Percentiles rank a stretch among this genome's conserved stretches.
Conservation (phyloP, 2,888 invertebrate genomes). For the Monochamus alternatus region DNA sequence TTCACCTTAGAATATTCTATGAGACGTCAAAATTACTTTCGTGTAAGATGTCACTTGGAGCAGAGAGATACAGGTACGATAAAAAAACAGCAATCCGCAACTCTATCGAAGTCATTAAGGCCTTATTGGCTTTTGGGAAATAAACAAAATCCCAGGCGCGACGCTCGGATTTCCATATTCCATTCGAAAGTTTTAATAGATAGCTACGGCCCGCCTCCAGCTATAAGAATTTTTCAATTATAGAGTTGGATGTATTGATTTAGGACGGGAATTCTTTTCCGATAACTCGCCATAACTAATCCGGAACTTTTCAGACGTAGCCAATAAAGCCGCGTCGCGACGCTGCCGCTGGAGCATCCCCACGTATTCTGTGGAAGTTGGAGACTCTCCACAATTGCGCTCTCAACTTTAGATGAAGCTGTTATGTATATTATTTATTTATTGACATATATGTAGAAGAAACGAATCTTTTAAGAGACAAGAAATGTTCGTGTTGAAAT, state of each 20-base stretch:
- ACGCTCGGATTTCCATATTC: conserved; percentile 22
- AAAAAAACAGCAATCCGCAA: neutral
- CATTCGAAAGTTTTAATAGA: conserved; percentile 5
- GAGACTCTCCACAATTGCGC: too few relatives aligned
- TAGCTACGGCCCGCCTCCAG: conserved; percentile 13
- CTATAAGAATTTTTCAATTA: conserved; percentile 32
- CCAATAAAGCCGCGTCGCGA: conserved; percentile 18
- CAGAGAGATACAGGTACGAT: too few relatives aligned
- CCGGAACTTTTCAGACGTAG: conserved; percentile 28
- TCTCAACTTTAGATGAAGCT: too few relatives aligned
- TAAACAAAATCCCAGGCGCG: conserved; percentile 21
- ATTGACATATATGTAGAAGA: too few relatives aligned
- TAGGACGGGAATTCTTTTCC: conserved; percentile 19
- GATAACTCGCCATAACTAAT: conserved; percentile 30
- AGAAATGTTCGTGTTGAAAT: too few relatives aligned
- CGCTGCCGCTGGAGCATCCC: too few relatives aligned
- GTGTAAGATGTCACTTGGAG: too few relatives aligned
- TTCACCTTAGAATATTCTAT: too few relatives aligned
- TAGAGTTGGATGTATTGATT: conserved; percentile 26
- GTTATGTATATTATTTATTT: too few relatives aligned
- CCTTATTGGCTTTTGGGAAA: conserved; percentile 5
- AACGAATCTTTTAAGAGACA: too few relatives aligned
- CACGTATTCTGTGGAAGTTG: too few relatives aligned
- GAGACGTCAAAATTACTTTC: too few relatives aligned
- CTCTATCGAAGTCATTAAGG: conserved; percentile 12